Evolutionary conservation across 2,888 invertebrate species (phyloP), one percentile per base, ranked within the genome.

Genomic region (Tricholauxania praeusta): DNA sequence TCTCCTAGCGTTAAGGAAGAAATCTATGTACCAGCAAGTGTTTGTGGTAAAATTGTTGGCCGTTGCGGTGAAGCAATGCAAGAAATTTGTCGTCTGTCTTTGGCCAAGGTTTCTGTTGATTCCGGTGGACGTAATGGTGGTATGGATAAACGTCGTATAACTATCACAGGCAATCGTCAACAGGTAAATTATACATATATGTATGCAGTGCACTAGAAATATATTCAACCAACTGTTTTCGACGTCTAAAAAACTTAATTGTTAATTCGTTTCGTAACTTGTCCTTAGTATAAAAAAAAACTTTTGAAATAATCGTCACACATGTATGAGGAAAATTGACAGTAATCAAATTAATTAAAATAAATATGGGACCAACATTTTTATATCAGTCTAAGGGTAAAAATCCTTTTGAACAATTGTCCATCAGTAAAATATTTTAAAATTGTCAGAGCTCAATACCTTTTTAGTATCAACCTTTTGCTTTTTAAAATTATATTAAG

Each of bases 11-110:
- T 92, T 49, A 90, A 91, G n/a, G 91, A 91, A 68, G 91, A 90
- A 75, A 89, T 94, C 62, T 89, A 87, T 73, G 91, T 96, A 1
- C 93, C 95, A 0, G 87, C 89, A 66, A 90, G 89, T 84, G 89
- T 91, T 32, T 90, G 92, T 67, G 93, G 93, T 2, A 90, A 91
- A 82, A 91, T 97, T 68, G 94, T 95, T 80, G 96, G 90, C 87
- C 88, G 91, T 66, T 91, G 91, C 68, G 95, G 95, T 1, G 93
- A 93, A 70, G 91, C 89, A 59, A 91, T 96, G 68, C 90, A 90
- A 67, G 89, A 91, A 62, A 94, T 97, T 71, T 91, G 92, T 73
- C 91, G 91, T 78, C 85, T 89, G 15, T 93, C 95, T 12, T 91
- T 93, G 74, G 93, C 96, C 0, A 93, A 92, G 78, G 88, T 95